Evolutionary conservation across 2,797 vertebrate genomes (phyloP).

Genomic region (Uromys caudimaculatus): DNA sequence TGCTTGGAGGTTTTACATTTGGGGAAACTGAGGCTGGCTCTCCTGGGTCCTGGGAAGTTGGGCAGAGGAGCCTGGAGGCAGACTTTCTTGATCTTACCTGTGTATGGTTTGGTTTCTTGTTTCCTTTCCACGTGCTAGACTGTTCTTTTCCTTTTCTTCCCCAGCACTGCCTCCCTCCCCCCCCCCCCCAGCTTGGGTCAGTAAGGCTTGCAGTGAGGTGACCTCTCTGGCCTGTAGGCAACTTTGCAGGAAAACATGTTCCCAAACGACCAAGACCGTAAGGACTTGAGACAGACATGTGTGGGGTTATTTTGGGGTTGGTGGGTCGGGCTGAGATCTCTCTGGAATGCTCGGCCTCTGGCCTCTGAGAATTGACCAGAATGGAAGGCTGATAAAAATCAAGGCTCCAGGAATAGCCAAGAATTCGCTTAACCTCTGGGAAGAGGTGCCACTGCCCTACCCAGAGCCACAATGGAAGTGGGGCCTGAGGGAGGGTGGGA

Average conservation of each 20-base stretch:
- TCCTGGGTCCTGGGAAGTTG: not conserved
- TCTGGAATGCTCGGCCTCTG: conserved; percentile 65
- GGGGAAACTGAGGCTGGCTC: not conserved
- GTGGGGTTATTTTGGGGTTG: conserved; percentile 75
- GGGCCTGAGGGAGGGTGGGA: not conserved
- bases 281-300: conserved; percentile 61
- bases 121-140: fast-evolving
- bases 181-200: not conserved
- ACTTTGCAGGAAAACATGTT: conserved; percentile 31
- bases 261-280: conserved; percentile 44
- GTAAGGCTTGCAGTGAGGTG: not conserved
- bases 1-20: not conserved
- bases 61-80: not conserved
- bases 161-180: not conserved
- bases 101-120: not conserved
- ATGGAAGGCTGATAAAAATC: conserved; percentile 77
- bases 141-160: not conserved
- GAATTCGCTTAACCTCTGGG: conserved; percentile 71
- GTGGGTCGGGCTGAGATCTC: conserved; percentile 68
- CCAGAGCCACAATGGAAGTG: conserved; percentile 8
- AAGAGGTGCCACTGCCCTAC: conserved; percentile 15
- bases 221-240: not conserved
- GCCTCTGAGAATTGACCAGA: conserved; percentile 77
- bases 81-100: not conserved
- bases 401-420: conserved; percentile 74